Percentiles rank a stretch among this genome's conserved stretches.
These are phyloP conservation scores for Bombus haemorrhoidalis DNA, from an alignment of 1,140 invertebrate genomes.

Conservation along the genomic window DNA sequence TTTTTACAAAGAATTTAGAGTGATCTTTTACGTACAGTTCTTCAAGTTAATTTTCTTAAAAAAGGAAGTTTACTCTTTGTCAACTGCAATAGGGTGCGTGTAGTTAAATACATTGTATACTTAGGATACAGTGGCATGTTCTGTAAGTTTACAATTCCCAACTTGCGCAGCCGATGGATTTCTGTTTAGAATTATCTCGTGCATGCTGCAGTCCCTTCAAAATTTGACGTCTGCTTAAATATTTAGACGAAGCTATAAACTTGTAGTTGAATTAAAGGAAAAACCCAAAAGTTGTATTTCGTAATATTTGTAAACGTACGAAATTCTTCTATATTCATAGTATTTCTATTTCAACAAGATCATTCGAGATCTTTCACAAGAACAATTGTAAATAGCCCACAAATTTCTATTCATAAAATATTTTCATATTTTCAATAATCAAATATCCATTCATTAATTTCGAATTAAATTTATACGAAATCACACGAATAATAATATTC, in stretches of 20 bases:
- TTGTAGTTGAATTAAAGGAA: background rate
- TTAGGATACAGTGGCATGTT: background rate
- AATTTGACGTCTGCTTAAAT: background rate
- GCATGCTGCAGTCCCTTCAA: background rate
- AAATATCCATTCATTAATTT: no score
- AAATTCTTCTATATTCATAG: background rate
- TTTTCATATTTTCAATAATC: no score
- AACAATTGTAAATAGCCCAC: no score
- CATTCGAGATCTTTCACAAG: background rate
- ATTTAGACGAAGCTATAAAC: background rate
- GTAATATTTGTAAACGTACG: background rate
- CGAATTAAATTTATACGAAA: no score
- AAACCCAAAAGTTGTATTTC: background rate
- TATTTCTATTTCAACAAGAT: background rate
- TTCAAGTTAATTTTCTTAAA: background rate
- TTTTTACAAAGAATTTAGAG: background rate
- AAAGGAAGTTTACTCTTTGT: conserved; percentile 1
- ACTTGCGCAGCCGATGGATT: background rate
- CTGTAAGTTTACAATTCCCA: background rate
- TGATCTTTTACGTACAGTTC: no score
- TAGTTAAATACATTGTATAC: background rate
- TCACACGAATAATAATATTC: no score
- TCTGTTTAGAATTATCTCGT: background rate
- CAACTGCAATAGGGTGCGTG: background rate
- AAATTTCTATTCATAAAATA: no score